Conservation (phyloP, 1,140 invertebrate genomes). For the Hydropsyche tenuis region DNA sequence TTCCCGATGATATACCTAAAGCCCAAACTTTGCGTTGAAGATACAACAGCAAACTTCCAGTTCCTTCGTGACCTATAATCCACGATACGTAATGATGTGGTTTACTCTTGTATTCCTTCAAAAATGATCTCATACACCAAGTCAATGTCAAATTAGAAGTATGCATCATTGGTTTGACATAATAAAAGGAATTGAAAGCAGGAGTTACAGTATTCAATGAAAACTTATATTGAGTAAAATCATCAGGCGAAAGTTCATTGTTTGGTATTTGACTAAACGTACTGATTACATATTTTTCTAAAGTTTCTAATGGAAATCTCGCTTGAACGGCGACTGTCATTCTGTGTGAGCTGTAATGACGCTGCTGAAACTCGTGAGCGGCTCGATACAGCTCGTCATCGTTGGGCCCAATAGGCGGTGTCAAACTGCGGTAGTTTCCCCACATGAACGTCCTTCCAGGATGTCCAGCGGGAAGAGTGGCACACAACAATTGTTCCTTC, state of each 20-base stretch:
- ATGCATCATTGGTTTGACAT: conserved; percentile 82
- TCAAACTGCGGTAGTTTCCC: conserved; percentile 83
- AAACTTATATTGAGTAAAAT: conserved; percentile 62
- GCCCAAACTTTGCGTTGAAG: conserved; percentile 82
- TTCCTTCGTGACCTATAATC: conserved; percentile 87
- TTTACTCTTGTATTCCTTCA: conserved; percentile 76
- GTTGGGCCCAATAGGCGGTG: conserved; percentile 65
- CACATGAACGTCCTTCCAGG: conserved; percentile 84
- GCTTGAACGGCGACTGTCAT: conserved; percentile 88
- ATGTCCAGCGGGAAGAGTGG: conserved; percentile 70
- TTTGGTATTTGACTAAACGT: conserved; percentile 66
- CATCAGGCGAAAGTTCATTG: conserved; percentile 67
- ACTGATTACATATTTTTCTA: conserved; percentile 67
- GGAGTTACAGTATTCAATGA: conserved; percentile 57
- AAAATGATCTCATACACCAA: conserved; percentile 81
- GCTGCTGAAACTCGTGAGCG: conserved; percentile 79
- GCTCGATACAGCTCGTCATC: conserved; percentile 70
- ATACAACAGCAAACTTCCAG: conserved; percentile 84
- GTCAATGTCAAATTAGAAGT: conserved; percentile 74
- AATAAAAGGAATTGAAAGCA: conserved; percentile 77
- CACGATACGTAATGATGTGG: conserved; percentile 82
- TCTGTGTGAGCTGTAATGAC: conserved; percentile 87
- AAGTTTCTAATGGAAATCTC: conserved; percentile 74
- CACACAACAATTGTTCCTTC: conserved; percentile 76
- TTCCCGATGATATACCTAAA: conserved; percentile 77